Percentiles rank a stretch among this genome's conserved stretches.
Conservation (phyloP, 1,140 invertebrate genomes). For the Drosophila littoralis region DNA sequence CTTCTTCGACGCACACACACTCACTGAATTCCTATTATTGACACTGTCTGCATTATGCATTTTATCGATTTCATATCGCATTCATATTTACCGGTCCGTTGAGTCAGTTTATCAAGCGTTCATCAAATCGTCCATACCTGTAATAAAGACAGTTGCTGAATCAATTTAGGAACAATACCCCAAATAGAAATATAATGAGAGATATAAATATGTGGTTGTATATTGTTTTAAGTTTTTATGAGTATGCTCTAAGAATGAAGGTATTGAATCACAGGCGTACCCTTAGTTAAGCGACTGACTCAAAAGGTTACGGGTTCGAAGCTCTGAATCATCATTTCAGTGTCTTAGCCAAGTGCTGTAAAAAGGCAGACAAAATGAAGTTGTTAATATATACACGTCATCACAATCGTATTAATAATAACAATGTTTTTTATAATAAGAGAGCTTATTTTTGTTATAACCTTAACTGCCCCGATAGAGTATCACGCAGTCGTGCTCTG, state of each 20-base stretch:
- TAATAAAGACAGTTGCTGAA: conserved; percentile 1
- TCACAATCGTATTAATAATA: too few relatives aligned
- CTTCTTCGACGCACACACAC: conserved; percentile 11
- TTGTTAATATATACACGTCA: too few relatives aligned
- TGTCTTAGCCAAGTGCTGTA: too few relatives aligned
- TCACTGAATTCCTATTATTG: conserved; percentile 46
- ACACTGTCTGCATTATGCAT: conserved; percentile 56
- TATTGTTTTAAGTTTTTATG: not conserved
- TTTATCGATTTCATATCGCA: conserved; percentile 59
- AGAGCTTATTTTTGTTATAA: too few relatives aligned
- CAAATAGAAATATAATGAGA: not conserved
- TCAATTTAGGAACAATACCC: not conserved
- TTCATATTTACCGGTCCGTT: conserved; percentile 33
- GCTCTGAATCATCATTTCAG: too few relatives aligned
- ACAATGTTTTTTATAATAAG: too few relatives aligned
- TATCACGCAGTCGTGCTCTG: conserved; percentile 26
- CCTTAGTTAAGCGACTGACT: too few relatives aligned
- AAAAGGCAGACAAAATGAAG: too few relatives aligned
- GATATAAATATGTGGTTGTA: not conserved
- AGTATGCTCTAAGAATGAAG: not conserved
- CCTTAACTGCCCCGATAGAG: not conserved
- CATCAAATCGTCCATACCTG: conserved; percentile 6
- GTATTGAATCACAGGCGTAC: too few relatives aligned
- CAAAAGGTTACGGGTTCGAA: too few relatives aligned
- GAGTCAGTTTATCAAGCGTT: conserved; percentile 26